These are phyloP conservation scores for Eristalis arbustorum DNA, from an alignment of 2,888 invertebrate species.

Conservation along the genomic window DNA sequence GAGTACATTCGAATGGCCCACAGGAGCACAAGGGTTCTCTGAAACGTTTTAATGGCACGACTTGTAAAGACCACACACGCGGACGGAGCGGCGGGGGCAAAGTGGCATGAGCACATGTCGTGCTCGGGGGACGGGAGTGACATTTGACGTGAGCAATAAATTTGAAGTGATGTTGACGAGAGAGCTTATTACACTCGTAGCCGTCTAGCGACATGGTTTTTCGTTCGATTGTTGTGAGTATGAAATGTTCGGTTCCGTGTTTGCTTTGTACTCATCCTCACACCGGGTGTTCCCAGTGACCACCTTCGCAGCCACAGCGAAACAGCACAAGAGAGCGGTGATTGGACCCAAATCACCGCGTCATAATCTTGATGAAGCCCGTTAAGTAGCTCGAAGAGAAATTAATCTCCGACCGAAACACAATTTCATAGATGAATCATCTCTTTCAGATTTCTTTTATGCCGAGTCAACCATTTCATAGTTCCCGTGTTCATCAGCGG, in stretches of 20 bases:
- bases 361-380: background rate
- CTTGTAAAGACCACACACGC: background rate
- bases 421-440: background rate
- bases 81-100: background rate
- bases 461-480: background rate
- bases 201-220: background rate
- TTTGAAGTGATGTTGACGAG: background rate
- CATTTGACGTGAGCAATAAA: background rate
- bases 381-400: background rate
- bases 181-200: background rate
- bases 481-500: background rate
- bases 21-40: constrained; percentile 5
- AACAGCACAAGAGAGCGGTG: background rate
- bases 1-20: constrained; percentile 29
- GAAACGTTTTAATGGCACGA: constrained; percentile 19
- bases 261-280: too few species aligned
- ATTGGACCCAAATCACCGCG: background rate
- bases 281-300: background rate
- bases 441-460: background rate
- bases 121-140: background rate
- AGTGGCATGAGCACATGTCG: background rate
- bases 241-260: too few species aligned
- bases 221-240: background rate
- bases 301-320: background rate
- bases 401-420: background rate